These are phyloP conservation scores for Protobothrops mucrosquamatus DNA, from an alignment of 2,113 vertebrate species.

Conservation along the genomic window DNA sequence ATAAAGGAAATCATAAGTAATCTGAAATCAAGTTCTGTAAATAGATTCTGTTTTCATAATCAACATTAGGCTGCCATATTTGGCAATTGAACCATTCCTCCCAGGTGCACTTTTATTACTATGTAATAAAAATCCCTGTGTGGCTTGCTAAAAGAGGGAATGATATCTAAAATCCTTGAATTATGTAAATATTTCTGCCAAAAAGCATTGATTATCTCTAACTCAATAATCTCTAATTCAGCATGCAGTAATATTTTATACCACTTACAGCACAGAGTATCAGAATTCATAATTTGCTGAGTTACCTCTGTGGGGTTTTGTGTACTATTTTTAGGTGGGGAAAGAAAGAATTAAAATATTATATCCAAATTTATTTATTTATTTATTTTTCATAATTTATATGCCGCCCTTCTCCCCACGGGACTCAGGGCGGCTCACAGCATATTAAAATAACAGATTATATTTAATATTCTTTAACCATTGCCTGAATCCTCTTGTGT, in stretches of 20 bases:
- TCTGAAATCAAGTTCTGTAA: neutral
- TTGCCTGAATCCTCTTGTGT: neutral
- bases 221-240: neutral
- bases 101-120: neutral
- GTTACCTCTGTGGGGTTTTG: neutral
- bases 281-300: neutral
- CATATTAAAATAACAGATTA: too few relatives aligned
- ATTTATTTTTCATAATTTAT: too few relatives aligned
- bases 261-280: neutral
- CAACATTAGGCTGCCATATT: neutral
- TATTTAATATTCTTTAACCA: neutral
- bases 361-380: neutral
- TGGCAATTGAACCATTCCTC: neutral
- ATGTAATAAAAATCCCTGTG: neutral
- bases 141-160: neutral
- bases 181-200: neutral
- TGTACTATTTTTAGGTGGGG: neutral
- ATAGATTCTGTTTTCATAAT: neutral
- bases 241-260: neutral
- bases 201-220: neutral
- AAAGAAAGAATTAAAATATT: neutral
- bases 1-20: neutral
- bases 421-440: too few relatives aligned
- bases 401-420: too few relatives aligned
- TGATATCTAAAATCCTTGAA: neutral